Evolutionary conservation across 2,888 invertebrate species (phyloP), one percentile per base, ranked within the genome.

Genomic region (Cephus pulcher): DNA sequence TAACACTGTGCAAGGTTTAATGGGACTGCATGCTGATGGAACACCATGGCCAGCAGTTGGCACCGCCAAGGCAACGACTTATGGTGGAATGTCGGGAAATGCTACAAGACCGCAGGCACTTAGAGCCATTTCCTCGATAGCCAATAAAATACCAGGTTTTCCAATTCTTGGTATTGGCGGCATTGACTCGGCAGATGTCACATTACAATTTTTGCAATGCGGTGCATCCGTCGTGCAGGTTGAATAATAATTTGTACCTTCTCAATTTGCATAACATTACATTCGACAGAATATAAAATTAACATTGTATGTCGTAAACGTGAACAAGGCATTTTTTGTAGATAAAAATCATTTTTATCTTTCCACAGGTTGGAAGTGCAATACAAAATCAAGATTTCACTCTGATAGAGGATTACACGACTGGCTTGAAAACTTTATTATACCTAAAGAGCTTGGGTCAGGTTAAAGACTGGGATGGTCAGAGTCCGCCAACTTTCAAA

Each of bases 341-440:
- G 4, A 40, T 40, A 40, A 40, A 76, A 73, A 75, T 73, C 69
- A 77, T 68, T 75, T 56, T 75, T 73, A 56, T 76, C 78, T 76
- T 73, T 75, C 75, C 80, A n/a, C 86, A 96, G 96, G 94, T 98
- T 78, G 97, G 99, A 92, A 99, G 98, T 86, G 97, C 99, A 0
- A 95, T 99, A 33, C 99, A 99, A 92, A 99, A 99, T 92, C 99
- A 99, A 93, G 99, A 99, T 92, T 99, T 98, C 89, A 99, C 99
- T 0, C 93, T 99, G 0, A 96, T 99, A 74, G 97, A 99, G 12
- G 99, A 99, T 92, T 99, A 99, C 90, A 94, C 96, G 78, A 96
- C 95, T 0, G 98, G 98, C 0, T 93, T 99, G 15, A 97, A 97
- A 91, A 94, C 98, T 0, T 91, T 98, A 40, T 92, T 99, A 11